Base-by-base conservation (phyloP, 53 echinoderm and acorn worm species). In the Actinopyga echinites region DNA sequence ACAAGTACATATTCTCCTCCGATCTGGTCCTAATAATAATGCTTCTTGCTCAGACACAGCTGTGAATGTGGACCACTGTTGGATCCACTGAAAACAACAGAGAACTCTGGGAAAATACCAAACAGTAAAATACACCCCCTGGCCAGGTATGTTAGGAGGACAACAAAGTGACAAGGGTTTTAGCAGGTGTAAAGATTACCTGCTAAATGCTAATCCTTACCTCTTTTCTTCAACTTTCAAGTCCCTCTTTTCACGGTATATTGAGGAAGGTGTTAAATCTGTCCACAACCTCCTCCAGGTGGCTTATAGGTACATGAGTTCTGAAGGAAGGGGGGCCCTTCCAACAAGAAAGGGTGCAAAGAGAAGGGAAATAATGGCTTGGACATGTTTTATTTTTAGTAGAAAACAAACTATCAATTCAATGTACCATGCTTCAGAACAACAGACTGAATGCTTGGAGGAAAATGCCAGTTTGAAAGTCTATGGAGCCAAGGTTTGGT, bases 181-280 rank as follows among this genome's bases (percentile, higher is more conserved):
- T n/a, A 67, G 67, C 67, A 67, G 67, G 67, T 67, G 67, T 37
- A 67, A 67, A 67, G 67, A 6, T 32, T 67, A 21, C 35, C 67
- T 67, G 67, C 33, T 67, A 67, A 67, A 31, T 35, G 67, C 67
- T 67, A 67, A 67, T 67, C 67, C 67, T 37, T 34, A n/a, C 33
- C 67, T 37, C 19, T 67, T 33, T 67, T 37, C 67, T 31, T 33
- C 37, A 12, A 32, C 67, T 67, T 67, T 67, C 37, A 37, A 33
- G 35, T 67, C 67, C n/a, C 20, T 67, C 33, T 22, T 13, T 67
- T 67, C 12, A 32, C 12, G 33, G 31, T 21, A 11, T 67, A 21
- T 67, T 67, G 31, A 21, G 20, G 6, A 33, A 67, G 67, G 67
- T 67, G 67, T 67, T 67, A 67, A 67, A 67, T 67, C 67, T 31